Percentiles rank a stretch among this genome's conserved stretches.
These are phyloP conservation scores for Diploptera punctata DNA, from an alignment of 2,888 invertebrate species.

Conservation along the genomic window DNA sequence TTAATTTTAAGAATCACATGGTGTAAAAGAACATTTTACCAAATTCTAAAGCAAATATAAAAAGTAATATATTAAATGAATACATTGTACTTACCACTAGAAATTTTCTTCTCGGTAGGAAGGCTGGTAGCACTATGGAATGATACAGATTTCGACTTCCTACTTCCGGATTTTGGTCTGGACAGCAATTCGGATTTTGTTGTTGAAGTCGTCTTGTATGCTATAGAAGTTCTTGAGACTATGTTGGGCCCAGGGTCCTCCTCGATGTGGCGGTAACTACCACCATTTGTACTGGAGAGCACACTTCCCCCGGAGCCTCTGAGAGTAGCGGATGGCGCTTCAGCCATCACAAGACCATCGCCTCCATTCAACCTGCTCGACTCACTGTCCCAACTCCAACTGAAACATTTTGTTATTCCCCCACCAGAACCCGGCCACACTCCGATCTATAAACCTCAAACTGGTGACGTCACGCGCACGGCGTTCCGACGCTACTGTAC, in stretches of 20 bases:
- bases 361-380: background rate
- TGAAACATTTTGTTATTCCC: background rate
- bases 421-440: background rate
- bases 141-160: constrained; percentile 49
- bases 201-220: background rate
- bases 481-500: background rate
- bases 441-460: constrained; percentile 24
- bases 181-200: background rate
- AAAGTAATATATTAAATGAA: no score
- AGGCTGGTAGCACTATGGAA: constrained; percentile 51
- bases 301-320: constrained; percentile 4
- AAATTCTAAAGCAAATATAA: no score
- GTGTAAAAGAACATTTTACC: no score
- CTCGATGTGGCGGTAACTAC: constrained; percentile 8
- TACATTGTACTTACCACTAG: constrained; percentile 62
- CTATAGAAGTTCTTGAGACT: background rate
- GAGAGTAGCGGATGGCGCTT: background rate
- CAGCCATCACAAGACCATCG: background rate
- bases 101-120: constrained; percentile 57
- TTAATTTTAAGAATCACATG: no score
- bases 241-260: background rate
- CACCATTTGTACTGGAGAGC: constrained; percentile 6
- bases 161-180: background rate
- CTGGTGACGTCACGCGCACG: constrained; percentile 6
- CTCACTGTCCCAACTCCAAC: constrained; percentile 11